phyloP scores from a whole-genome alignment of 2,113 vertebrate genomes.

The Acrocephalus arundinaceus region DNA sequence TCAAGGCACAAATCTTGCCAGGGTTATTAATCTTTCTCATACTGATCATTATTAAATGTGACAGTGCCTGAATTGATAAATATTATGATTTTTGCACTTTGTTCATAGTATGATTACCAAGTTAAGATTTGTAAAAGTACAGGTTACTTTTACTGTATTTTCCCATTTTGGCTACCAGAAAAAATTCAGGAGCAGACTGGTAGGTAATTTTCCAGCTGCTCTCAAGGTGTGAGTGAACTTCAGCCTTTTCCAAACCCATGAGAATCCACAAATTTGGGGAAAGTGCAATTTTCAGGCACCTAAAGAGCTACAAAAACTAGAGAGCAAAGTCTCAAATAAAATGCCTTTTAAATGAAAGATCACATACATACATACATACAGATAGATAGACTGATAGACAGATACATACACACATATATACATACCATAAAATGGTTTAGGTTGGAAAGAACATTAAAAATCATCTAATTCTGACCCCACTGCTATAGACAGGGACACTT shows the following conservation, averaged over 20 bases:
- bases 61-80: not conserved
- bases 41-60: not conserved
- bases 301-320: not conserved
- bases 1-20: not conserved
- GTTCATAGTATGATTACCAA: not conserved
- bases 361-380: not conserved
- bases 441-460: not conserved
- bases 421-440: not conserved
- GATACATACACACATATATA: accelerated
- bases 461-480: not conserved
- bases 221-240: not conserved
- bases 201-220: not conserved
- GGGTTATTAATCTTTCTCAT: not conserved
- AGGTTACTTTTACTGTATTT: not conserved
- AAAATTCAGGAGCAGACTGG: not conserved
- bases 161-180: not conserved
- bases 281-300: not conserved
- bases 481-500: not conserved
- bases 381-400: no score
- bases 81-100: not conserved
- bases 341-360: not conserved
- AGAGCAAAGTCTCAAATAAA: not conserved
- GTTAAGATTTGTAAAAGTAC: not conserved
- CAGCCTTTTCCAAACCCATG: not conserved
- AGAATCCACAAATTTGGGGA: not conserved